A percentile compares a stretch with the other conserved stretches of the same genome.
phyloP scores from a whole-genome alignment of 2,113 vertebrate species.

The Empidonax traillii region DNA sequence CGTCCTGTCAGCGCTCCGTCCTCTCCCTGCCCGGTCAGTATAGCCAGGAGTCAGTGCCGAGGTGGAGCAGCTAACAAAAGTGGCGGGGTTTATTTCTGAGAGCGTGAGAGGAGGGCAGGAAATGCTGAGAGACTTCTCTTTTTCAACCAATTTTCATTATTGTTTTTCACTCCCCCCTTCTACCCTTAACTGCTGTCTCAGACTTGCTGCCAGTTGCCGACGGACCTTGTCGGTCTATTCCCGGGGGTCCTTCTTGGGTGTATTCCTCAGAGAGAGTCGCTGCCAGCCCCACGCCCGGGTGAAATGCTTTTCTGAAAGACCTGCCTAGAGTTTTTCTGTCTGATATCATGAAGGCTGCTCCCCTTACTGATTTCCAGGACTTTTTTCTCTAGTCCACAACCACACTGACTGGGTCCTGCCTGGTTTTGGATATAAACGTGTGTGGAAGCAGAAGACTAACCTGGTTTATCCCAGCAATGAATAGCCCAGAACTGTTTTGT shows the following conservation, averaged over 20 bases:
- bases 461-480: neutral
- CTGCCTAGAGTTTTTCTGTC: neutral
- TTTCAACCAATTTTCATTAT: neutral
- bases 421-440: neutral
- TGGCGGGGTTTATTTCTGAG: neutral
- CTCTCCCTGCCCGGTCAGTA: neutral
- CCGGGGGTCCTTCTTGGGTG: neutral
- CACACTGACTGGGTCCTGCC: too few relatives aligned
- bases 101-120: neutral
- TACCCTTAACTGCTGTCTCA: neutral
- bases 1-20: rapidly evolving
- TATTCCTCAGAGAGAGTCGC: rapidly evolving
- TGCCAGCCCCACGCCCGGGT: neutral
- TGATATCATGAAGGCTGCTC: rapidly evolving
- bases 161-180: neutral
- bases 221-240: neutral
- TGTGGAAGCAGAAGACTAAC: neutral
- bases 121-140: slow-evolving; percentile 4
- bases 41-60: neutral
- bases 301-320: neutral
- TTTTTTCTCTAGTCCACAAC: too few relatives aligned
- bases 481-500: neutral
- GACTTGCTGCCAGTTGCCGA: neutral
- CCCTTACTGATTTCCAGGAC: rapidly evolving
- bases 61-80: neutral